Evolutionary conservation across 2,797 vertebrate genomes (phyloP).

Genomic region (Notoglanidium macrostoma): DNA sequence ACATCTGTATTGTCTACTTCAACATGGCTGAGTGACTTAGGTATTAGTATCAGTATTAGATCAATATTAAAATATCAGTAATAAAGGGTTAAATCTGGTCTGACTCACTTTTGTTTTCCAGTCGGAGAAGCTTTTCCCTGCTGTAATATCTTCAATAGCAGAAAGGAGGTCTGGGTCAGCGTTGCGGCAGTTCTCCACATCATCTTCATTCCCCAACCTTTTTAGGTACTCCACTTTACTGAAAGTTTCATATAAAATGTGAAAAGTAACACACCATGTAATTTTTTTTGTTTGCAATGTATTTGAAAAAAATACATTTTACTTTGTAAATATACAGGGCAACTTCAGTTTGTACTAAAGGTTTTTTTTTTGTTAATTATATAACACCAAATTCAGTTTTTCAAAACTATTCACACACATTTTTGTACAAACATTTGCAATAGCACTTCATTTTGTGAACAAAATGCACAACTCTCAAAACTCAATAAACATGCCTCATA

Average conservation of each 20-base stretch:
- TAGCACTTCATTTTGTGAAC: not conserved
- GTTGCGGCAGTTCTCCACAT: conserved; percentile 47
- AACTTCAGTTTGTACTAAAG: not conserved
- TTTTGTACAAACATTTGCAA: not conserved
- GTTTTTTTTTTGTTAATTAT: too few relatives aligned
- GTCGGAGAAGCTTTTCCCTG: conserved; percentile 47
- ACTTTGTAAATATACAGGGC: not conserved
- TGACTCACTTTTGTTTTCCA: conserved; percentile 64
- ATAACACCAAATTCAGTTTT: not conserved
- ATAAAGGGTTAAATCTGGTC: not conserved
- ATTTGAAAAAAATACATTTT: not conserved
- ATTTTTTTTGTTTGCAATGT: not conserved
- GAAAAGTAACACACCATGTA: not conserved
- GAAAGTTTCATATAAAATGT: not conserved
- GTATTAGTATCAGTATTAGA: too few relatives aligned
- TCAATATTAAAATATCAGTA: too few relatives aligned
- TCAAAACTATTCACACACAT: not conserved
- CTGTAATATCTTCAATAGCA: conserved; percentile 42
- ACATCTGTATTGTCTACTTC: not conserved
- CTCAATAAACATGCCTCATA: not conserved
- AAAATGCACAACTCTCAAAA: not conserved
- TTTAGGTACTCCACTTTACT: conserved; percentile 64
- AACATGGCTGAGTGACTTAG: not conserved
- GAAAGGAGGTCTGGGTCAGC: conserved; percentile 46
- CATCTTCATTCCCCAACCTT: conserved; percentile 47